A percentile compares a stretch with the other conserved stretches of the same genome.
These are phyloP conservation scores for Aptenodytes patagonicus DNA, from an alignment of 2,113 vertebrate species.

Conservation along the genomic window DNA sequence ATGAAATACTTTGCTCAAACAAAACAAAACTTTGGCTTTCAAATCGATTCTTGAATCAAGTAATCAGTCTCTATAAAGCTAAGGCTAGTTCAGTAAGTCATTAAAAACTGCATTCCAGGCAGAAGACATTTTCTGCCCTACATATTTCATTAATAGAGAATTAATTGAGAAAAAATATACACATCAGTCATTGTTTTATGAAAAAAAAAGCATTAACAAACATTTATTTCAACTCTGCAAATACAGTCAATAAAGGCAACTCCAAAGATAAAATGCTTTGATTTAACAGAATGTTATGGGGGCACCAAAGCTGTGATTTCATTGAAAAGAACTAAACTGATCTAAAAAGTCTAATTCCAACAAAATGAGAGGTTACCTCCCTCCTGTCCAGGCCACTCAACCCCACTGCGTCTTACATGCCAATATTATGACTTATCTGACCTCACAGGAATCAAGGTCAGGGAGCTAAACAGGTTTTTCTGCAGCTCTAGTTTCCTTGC, in stretches of 20 bases:
- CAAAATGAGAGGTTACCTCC: not conserved
- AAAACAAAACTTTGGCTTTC: not conserved
- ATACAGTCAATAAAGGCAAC: not conserved
- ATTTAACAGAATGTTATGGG: not conserved
- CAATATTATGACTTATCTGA: not conserved
- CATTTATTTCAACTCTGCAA: not conserved
- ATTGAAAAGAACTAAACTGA: not conserved
- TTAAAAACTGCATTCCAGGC: not conserved
- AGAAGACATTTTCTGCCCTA: not conserved
- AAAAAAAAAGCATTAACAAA: not conserved
- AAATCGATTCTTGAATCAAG: not conserved
- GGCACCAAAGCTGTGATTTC: not conserved
- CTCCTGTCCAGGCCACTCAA: not conserved
- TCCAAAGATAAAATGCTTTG: not conserved
- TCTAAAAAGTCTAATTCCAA: not conserved
- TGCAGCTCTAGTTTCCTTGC: not conserved
- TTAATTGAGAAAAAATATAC: not conserved
- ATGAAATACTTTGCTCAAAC: not conserved
- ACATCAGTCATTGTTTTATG: not conserved
- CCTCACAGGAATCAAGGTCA: not conserved
- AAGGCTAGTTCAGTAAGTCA: not conserved
- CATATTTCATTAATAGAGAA: not conserved
- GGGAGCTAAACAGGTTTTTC: not conserved
- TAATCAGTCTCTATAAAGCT: not conserved
- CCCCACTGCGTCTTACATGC: not conserved